phyloP scores from a whole-genome alignment of 2,888 invertebrate species.

The Carabus problematicus region DNA sequence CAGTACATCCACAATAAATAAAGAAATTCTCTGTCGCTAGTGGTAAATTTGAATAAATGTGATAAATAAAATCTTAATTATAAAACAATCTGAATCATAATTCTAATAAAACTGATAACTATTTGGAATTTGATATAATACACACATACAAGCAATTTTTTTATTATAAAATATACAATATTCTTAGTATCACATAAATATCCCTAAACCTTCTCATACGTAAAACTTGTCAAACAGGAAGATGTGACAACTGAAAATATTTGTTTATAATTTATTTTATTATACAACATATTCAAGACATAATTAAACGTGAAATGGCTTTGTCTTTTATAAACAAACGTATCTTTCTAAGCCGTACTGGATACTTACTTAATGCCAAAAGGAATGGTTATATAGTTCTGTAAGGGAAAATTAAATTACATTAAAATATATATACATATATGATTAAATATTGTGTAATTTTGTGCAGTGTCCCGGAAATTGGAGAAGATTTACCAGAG shows the following conservation, averaged over 20 bases:
- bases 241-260: constrained; percentile 25
- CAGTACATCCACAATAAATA: not conserved
- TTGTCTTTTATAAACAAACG: constrained; percentile 56
- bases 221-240: constrained; percentile 26
- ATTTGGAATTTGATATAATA: too few relatives aligned
- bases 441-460: constrained; percentile 36
- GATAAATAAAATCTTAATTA: not conserved
- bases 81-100: too few relatives aligned
- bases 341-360: constrained; percentile 51
- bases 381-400: constrained; percentile 73
- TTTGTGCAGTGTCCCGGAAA: constrained; percentile 75
- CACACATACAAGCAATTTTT: not conserved
- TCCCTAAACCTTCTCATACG: constrained; percentile 17
- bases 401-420: constrained; percentile 62
- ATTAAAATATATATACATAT: constrained; percentile 31
- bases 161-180: not conserved
- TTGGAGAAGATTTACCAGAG: constrained; percentile 80
- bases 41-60: constrained; percentile 17
- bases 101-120: too few relatives aligned
- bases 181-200: constrained; percentile 9
- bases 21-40: constrained; percentile 16
- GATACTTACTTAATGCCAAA: constrained; percentile 53
- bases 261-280: constrained; percentile 27
- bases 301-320: constrained; percentile 52
- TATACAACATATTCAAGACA: constrained; percentile 11